Evolutionary conservation across 2,113 vertebrate species (phyloP).

Genomic region (Sorex fumeus): DNA sequence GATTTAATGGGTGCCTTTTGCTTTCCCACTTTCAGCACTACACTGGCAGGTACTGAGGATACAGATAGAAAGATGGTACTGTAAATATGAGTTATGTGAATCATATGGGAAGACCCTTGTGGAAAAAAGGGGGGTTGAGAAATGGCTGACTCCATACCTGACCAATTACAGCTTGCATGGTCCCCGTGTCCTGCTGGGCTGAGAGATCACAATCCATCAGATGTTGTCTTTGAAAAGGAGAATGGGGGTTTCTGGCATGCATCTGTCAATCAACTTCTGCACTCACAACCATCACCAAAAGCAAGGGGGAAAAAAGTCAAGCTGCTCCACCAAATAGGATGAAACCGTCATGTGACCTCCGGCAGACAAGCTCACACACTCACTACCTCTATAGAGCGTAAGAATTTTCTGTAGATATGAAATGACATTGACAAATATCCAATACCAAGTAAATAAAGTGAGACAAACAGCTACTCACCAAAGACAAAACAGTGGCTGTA

Average conservation of each 20-base stretch:
- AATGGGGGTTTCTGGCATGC: slow-evolving; percentile 92
- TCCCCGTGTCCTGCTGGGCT: slow-evolving; percentile 93
- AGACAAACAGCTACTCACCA: slow-evolving; percentile 90
- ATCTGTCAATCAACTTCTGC: slow-evolving; percentile 94
- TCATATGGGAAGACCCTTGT: slow-evolving; percentile 91
- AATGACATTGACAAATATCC: slow-evolving; percentile 94
- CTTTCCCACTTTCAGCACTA: slow-evolving; percentile 87
- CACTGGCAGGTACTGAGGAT: slow-evolving; percentile 87
- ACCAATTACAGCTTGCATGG: slow-evolving; percentile 94
- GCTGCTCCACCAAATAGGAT: slow-evolving; percentile 93
- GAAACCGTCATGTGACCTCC: slow-evolving; percentile 93
- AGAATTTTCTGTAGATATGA: slow-evolving; percentile 93
- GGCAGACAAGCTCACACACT: slow-evolving; percentile 89
- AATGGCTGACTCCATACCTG: slow-evolving; percentile 95
- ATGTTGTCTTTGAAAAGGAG: slow-evolving; percentile 93
- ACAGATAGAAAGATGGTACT: slow-evolving; percentile 91
- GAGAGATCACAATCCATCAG: slow-evolving; percentile 93
- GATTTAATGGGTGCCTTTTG: slow-evolving; percentile 88
- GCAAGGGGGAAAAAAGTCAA: slow-evolving; percentile 91
- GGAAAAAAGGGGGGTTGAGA: slow-evolving; percentile 89
- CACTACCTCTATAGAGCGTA: slow-evolving; percentile 89
- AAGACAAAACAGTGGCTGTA: slow-evolving; percentile 89
- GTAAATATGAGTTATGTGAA: slow-evolving; percentile 94
- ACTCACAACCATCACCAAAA: slow-evolving; percentile 94
- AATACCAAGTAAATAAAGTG: slow-evolving; percentile 92